phyloP scores from a whole-genome alignment of 2,113 vertebrate genomes.

The Daubentonia madagascariensis region DNA sequence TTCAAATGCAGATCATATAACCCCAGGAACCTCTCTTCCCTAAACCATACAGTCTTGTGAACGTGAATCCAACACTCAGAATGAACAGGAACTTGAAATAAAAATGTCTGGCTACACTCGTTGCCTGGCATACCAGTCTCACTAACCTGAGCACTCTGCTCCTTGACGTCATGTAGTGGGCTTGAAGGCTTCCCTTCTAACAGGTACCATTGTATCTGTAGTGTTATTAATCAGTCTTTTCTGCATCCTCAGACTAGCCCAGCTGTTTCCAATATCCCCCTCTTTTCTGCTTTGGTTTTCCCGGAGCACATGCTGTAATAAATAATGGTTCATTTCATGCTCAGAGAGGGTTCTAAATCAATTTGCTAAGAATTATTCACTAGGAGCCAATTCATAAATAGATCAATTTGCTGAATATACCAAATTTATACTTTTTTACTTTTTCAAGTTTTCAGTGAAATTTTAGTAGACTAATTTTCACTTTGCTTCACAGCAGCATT shows the following conservation, averaged over 20 bases:
- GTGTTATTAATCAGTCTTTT: background rate
- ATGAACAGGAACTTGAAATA: background rate
- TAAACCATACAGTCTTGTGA: background rate
- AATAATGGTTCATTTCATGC: slow-evolving; percentile 6
- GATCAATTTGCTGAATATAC: slow-evolving; percentile 25
- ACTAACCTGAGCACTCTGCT: background rate
- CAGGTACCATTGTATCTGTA: background rate
- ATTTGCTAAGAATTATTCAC: slow-evolving; percentile 53
- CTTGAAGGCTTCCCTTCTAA: background rate
- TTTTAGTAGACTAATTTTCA: slow-evolving; percentile 18
- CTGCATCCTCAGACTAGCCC: background rate
- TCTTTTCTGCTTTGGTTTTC: slow-evolving; percentile 16
- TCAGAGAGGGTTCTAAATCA: slow-evolving; percentile 44
- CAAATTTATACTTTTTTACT: slow-evolving; percentile 38
- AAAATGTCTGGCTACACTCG: background rate
- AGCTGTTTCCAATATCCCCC: background rate
- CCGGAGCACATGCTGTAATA: slow-evolving; percentile 9
- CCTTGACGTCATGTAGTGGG: background rate
- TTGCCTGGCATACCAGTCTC: background rate
- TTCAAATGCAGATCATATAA: background rate
- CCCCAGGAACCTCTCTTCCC: background rate
- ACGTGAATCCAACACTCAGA: background rate
- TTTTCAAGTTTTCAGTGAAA: slow-evolving; percentile 56
- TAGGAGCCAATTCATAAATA: slow-evolving; percentile 49
- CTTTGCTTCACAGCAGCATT: slow-evolving; percentile 47